A percentile compares a stretch with the other conserved stretches of the same genome.
Conservation (phyloP, 2,888 invertebrate species). For the Himalopsyche tibetana region DNA sequence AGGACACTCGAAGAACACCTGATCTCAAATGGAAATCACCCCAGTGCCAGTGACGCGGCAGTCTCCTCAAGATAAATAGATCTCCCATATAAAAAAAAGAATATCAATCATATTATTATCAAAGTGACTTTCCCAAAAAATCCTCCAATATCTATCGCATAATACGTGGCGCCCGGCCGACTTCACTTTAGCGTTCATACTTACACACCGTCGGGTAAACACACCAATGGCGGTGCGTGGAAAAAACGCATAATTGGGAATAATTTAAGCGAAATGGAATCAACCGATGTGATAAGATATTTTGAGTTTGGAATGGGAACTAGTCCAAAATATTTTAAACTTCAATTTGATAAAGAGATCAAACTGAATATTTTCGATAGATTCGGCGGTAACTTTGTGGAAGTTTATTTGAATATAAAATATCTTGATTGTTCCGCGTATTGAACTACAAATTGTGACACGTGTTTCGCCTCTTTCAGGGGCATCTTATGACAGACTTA, state of each 20-base stretch:
- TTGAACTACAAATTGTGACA: too few species aligned
- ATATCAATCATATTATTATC: constrained; percentile 66
- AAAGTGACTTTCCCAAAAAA: constrained; percentile 65
- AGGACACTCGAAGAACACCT: constrained; percentile 59
- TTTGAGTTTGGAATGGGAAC: too few species aligned
- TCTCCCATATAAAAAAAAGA: constrained; percentile 59
- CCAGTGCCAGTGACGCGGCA: constrained; percentile 61
- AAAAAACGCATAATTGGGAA: not conserved
- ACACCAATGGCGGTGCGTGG: constrained; percentile 45
- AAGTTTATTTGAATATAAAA: too few species aligned
- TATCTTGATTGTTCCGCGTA: too few species aligned
- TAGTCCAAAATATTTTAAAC: too few species aligned
- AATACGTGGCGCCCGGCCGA: constrained; percentile 55
- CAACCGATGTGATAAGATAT: too few species aligned
- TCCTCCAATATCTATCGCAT: constrained; percentile 64
- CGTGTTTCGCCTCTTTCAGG: too few species aligned
- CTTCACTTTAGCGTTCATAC: constrained; percentile 46
- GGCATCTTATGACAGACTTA: too few species aligned
- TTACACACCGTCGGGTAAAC: constrained; percentile 26
- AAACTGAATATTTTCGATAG: too few species aligned
- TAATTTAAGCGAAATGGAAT: too few species aligned
- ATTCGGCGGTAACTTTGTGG: too few species aligned
- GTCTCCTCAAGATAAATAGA: constrained; percentile 64
- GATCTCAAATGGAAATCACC: constrained; percentile 66
- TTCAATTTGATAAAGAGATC: too few species aligned